Evolutionary conservation across 1,140 invertebrate genomes (phyloP).

Genomic region (Dreissena polymorpha): DNA sequence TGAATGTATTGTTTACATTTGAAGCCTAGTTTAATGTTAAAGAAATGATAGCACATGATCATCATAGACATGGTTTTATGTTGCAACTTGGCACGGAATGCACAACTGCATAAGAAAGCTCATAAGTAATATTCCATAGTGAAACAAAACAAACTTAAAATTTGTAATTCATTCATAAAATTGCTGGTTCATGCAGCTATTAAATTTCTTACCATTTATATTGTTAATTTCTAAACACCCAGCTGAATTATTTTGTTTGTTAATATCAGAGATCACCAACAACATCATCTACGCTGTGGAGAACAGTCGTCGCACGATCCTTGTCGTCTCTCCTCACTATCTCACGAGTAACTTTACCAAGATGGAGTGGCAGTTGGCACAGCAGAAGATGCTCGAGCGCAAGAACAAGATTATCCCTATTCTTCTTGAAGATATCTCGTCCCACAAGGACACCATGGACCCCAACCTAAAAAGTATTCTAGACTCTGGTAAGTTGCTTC

Average conservation of each 20-base stretch:
- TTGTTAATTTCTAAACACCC: too few species aligned
- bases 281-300: conserved; percentile 70
- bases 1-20: too few species aligned
- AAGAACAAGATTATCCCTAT: conserved; percentile 71
- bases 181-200: neutral
- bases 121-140: too few species aligned
- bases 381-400: conserved; percentile 68
- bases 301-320: conserved; percentile 67
- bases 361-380: conserved; percentile 72
- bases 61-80: too few species aligned
- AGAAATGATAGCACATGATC: too few species aligned
- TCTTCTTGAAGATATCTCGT: conserved; percentile 66
- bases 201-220: too few species aligned
- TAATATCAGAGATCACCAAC: conserved; percentile 64
- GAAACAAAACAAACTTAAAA: neutral
- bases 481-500: conserved; percentile 31
- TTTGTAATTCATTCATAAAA: neutral
- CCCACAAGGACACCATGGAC: conserved; percentile 58
- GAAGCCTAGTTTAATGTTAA: too few species aligned
- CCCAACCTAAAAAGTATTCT: conserved; percentile 67
- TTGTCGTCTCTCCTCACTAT: conserved; percentile 65
- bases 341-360: conserved; percentile 68
- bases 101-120: too few species aligned
- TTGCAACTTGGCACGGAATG: too few species aligned
- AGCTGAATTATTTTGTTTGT: too few species aligned